Evolutionary conservation across 2,113 vertebrate species (phyloP).

Genomic region (Microcebus griseorufus): DNA sequence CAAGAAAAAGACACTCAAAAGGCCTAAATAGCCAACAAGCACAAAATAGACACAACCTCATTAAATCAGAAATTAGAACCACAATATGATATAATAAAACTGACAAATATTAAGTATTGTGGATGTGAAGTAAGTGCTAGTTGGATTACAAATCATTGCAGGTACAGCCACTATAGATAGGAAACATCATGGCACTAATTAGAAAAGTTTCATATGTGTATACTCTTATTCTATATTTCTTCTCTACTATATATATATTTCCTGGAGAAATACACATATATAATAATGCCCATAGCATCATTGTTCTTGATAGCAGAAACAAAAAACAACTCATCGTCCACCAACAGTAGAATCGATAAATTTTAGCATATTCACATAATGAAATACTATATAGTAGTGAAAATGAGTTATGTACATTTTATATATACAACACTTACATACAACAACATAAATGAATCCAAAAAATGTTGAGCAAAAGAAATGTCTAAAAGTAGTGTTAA

Average conservation of each 20-base stretch:
- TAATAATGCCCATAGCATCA: background rate
- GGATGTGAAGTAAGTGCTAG: background rate
- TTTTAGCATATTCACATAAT: background rate
- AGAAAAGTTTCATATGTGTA: background rate
- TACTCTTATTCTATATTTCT: background rate
- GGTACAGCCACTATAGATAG: background rate
- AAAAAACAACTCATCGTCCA: background rate
- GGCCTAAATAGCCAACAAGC: background rate
- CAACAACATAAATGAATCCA: background rate
- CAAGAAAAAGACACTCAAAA: background rate
- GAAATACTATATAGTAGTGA: background rate
- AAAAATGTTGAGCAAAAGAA: background rate
- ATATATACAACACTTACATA: background rate
- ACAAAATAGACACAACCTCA: background rate
- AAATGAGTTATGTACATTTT: background rate
- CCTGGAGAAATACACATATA: background rate
- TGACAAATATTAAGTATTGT: background rate
- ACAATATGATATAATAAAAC: background rate
- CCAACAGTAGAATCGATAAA: background rate
- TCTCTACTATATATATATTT: background rate
- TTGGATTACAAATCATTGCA: background rate
- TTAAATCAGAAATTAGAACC: conserved; percentile 17
- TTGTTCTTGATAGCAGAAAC: background rate
- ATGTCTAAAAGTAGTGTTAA: background rate
- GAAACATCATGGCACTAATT: conserved; percentile 1